Evolutionary conservation across 2,797 vertebrate species (phyloP).

Genomic region (Hoplostethus atlanticus): DNA sequence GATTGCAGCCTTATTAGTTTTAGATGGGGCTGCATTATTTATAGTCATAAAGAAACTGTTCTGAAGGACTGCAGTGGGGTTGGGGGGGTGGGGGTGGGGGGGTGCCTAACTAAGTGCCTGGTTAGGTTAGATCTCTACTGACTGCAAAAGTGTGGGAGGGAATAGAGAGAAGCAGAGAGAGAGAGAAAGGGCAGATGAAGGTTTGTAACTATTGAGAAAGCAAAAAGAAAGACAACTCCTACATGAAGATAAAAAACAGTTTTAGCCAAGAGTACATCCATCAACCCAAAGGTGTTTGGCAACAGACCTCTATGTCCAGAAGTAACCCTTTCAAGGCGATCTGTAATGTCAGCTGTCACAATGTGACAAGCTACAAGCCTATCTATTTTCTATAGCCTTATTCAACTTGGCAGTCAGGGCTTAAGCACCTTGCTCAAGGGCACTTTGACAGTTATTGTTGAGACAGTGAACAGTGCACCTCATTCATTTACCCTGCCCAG

Average conservation of each 20-base stretch:
- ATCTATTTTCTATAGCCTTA: neutral
- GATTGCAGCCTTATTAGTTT: constrained; percentile 63
- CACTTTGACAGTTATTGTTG: neutral
- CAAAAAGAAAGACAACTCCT: neutral
- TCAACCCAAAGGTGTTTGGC: neutral
- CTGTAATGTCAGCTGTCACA: neutral
- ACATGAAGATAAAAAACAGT: neutral
- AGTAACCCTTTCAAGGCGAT: neutral
- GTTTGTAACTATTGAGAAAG: no score
- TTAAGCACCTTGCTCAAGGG: neutral
- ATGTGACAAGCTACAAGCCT: neutral
- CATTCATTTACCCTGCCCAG: neutral
- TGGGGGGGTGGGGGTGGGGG: neutral
- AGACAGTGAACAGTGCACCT: constrained; percentile 3
- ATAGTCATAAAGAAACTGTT: constrained; percentile 60
- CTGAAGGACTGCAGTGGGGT: constrained; percentile 42
- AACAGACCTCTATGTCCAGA: neutral
- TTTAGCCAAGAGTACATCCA: no score
- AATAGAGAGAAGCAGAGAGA: neutral
- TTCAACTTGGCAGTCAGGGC: neutral
- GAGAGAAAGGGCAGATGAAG: neutral
- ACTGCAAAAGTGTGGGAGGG: constrained; percentile 52
- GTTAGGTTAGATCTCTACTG: constrained; percentile 47
- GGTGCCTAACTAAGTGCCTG: constrained; percentile 47
- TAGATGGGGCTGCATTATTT: constrained; percentile 72